Evolutionary conservation across 2,888 invertebrate genomes (phyloP).

Genomic region (Odiellus spinosus): DNA sequence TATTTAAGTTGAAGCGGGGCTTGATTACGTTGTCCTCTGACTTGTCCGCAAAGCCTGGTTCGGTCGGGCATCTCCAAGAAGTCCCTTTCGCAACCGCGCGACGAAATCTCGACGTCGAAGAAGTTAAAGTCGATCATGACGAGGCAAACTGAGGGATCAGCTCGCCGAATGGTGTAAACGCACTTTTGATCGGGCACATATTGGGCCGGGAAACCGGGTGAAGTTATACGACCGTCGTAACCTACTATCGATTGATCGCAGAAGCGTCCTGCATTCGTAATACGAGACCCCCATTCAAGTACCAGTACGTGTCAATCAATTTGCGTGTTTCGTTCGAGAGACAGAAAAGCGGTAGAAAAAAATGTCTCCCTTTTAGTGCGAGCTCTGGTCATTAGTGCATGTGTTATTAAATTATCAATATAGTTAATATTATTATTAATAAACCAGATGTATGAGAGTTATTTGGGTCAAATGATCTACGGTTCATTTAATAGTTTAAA

Average conservation of each 20-base stretch:
- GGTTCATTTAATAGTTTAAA: no score
- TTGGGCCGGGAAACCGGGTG: conserved; percentile 15
- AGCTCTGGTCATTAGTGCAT: no score
- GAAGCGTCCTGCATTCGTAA: conserved; percentile 4
- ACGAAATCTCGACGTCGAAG: conserved; percentile 13
- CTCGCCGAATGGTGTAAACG: conserved; percentile 14
- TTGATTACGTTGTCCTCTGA: no score
- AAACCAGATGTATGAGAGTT: no score
- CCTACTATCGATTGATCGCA: conserved; percentile 17
- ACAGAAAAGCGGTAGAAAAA: no score
- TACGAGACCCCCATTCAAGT: not conserved
- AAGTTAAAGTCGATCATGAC: conserved; percentile 12
- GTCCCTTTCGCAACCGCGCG: conserved; percentile 13
- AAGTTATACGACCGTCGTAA: conserved; percentile 14
- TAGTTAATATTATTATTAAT: no score
- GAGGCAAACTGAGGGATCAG: conserved; percentile 12
- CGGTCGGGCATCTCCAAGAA: conserved; percentile 18
- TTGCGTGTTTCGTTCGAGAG: no score
- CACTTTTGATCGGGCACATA: conserved; percentile 17
- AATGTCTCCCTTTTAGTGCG: no score
- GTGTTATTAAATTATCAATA: no score
- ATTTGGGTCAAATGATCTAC: no score
- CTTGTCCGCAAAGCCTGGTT: conserved; percentile 12
- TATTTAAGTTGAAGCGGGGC: no score
- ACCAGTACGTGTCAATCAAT: no score